Percentiles rank a stretch among this genome's conserved stretches.
These are phyloP conservation scores for Chydorus sphaericus DNA, from an alignment of 2,888 invertebrate species.

Conservation along the genomic window DNA sequence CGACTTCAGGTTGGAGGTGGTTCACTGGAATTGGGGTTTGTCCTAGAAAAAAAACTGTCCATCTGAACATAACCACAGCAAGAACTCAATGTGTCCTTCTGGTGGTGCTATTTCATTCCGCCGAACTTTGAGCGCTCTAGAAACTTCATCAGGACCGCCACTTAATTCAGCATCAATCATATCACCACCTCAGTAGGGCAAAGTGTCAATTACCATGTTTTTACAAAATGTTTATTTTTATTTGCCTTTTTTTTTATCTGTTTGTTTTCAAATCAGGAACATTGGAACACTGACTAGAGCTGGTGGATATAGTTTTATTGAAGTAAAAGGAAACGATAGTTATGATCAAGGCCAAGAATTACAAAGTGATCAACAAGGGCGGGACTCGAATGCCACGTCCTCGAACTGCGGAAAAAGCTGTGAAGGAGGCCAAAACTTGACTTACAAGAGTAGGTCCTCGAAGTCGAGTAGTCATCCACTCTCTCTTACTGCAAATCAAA, in stretches of 20 bases:
- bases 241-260: neutral
- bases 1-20: slow-evolving; percentile 34
- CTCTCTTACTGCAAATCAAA: too few relatives aligned
- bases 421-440: too few relatives aligned
- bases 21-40: slow-evolving; percentile 39
- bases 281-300: slow-evolving; percentile 30
- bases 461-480: too few relatives aligned
- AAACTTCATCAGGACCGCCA: slow-evolving; percentile 21
- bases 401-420: too few relatives aligned
- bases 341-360: slow-evolving; percentile 53
- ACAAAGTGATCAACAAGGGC: slow-evolving; percentile 34
- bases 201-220: too few relatives aligned
- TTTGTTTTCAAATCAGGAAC: slow-evolving; percentile 17
- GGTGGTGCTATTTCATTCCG: slow-evolving; percentile 17
- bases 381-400: too few relatives aligned
- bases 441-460: too few relatives aligned
- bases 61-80: neutral
- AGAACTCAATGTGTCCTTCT: neutral
- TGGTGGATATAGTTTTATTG: slow-evolving; percentile 66
- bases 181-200: slow-evolving; percentile 6
- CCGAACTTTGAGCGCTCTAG: slow-evolving; percentile 26
- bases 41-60: slow-evolving; percentile 11
- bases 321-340: slow-evolving; percentile 50
- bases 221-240: neutral
- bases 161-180: slow-evolving; percentile 11